These are phyloP conservation scores for Dipodomys ordii DNA, from an alignment of 2,113 vertebrate species.

Conservation along the genomic window DNA sequence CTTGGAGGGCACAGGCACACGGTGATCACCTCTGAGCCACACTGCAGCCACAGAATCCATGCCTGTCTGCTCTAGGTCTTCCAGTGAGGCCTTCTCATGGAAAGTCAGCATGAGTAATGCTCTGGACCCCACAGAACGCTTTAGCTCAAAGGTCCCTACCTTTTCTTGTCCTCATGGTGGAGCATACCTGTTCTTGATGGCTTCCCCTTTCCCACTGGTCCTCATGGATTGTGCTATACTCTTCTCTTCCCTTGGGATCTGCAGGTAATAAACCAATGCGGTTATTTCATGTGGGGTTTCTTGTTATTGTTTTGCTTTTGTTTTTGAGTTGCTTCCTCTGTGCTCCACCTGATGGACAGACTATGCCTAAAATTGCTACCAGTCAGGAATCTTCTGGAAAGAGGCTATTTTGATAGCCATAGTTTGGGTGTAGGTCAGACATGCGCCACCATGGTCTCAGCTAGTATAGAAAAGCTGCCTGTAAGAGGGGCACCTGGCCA, in stretches of 20 bases:
- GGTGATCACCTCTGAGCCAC: background rate
- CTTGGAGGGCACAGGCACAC: accelerated
- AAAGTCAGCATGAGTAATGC: background rate
- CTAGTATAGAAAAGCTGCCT: background rate
- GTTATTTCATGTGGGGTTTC: background rate
- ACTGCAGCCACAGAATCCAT: background rate
- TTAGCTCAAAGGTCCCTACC: background rate
- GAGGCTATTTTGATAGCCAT: background rate
- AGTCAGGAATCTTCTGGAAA: background rate
- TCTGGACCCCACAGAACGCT: background rate
- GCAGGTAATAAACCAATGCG: background rate
- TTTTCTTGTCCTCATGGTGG: background rate
- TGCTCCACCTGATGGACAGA: background rate
- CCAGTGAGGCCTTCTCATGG: accelerated
- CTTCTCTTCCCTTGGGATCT: background rate
- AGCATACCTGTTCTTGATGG: accelerated
- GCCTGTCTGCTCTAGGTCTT: background rate
- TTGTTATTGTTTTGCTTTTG: too few relatives aligned
- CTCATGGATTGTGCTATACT: accelerated
- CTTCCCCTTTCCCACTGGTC: too few relatives aligned
- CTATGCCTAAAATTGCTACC: background rate
- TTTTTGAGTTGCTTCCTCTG: background rate
- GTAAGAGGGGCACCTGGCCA: background rate
- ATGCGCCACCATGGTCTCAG: background rate
- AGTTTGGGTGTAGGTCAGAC: background rate